These are phyloP conservation scores for cattle (Bos taurus) DNA, from an alignment of 2,113 vertebrate species.

Conservation along the genomic window DNA sequence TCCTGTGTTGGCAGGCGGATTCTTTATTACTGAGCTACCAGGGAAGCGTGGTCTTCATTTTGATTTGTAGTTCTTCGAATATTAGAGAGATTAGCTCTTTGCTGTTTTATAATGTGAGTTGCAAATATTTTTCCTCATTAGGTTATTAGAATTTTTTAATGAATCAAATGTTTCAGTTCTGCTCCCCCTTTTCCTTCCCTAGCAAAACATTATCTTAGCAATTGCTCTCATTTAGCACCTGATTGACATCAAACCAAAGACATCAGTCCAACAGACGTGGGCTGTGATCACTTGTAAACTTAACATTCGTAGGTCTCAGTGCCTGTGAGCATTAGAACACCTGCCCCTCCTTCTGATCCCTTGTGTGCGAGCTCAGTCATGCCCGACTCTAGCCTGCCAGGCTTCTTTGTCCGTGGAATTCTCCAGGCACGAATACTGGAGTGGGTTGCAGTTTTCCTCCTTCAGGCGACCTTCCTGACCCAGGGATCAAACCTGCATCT, in stretches of 20 bases:
- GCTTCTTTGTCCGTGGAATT: background rate
- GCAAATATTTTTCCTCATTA: background rate
- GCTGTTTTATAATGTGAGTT: background rate
- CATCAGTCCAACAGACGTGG: background rate
- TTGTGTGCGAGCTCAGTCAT: background rate
- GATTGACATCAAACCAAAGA: background rate
- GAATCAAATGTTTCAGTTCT: background rate
- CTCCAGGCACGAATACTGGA: background rate
- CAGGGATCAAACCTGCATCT: background rate
- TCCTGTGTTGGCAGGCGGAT: background rate
- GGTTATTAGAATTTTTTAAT: background rate
- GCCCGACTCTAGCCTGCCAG: background rate
- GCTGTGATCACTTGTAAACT: background rate
- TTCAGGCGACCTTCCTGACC: background rate
- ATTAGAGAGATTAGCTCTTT: background rate
- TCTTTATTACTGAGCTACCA: background rate
- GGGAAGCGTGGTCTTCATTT: background rate
- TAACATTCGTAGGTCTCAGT: background rate
- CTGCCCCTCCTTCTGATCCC: background rate
- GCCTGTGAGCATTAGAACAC: background rate
- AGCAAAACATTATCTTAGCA: conserved; percentile 53
- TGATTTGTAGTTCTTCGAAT: background rate
- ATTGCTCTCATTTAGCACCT: conserved; percentile 41
- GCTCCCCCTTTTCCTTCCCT: background rate
- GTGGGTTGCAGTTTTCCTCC: background rate